Conservation (phyloP, 2,888 invertebrate species). For the Lumbricus terrestris region DNA sequence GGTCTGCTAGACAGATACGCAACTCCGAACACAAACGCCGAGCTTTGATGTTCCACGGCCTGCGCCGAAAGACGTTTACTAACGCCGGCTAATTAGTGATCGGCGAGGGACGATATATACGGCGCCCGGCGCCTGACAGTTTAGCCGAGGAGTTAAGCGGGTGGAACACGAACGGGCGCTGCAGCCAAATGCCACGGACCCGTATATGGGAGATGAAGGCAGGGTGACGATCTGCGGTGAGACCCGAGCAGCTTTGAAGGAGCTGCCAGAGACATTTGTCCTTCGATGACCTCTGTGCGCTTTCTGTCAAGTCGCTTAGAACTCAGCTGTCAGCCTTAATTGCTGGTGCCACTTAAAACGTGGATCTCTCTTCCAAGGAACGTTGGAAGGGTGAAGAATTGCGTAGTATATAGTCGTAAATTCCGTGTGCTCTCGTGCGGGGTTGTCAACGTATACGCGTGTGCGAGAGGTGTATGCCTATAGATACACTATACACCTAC, state of each 20-base stretch:
- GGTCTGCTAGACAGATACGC: slow-evolving; percentile 4
- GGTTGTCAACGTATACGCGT: too few species aligned
- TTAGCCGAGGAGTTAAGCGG: background rate
- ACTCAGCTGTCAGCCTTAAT: background rate
- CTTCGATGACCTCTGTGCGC: background rate
- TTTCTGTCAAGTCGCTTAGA: slow-evolving; percentile 13
- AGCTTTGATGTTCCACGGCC: background rate
- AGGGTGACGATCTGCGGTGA: background rate
- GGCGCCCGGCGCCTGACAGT: background rate
- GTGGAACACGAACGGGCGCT: background rate
- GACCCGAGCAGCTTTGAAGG: background rate
- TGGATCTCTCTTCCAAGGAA: background rate
- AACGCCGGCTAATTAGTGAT: background rate
- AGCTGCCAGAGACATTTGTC: background rate
- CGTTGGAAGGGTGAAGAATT: background rate
- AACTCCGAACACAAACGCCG: slow-evolving; percentile 15
- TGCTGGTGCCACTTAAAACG: background rate
- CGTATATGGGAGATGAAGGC: too few species aligned
- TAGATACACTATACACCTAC: too few species aligned
- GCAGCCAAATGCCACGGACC: background rate
- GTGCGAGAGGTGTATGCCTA: too few species aligned
- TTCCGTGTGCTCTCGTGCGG: background rate
- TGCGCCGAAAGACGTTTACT: background rate
- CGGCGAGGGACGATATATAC: background rate
- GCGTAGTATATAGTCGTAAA: background rate